Conservation (phyloP, 2,113 vertebrate species). For the Muntiacus reevesi region DNA sequence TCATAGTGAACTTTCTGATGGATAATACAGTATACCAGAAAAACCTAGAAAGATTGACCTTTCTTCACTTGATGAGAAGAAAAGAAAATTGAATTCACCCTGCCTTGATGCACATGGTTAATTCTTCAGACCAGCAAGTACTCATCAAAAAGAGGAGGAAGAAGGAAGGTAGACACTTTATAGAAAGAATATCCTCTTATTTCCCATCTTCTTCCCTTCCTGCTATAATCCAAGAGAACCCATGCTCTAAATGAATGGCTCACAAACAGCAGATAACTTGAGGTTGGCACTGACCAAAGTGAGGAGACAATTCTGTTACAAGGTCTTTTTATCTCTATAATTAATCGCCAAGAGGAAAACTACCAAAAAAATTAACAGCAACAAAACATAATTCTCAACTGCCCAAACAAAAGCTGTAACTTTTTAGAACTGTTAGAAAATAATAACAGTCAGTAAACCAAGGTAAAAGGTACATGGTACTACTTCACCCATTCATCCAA, state of each 20-base stretch:
- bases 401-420: slow-evolving; percentile 3
- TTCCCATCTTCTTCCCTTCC: background rate
- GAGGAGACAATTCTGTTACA: background rate
- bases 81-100: background rate
- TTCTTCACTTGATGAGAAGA: background rate
- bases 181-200: background rate
- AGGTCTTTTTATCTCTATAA: background rate
- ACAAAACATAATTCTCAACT: background rate
- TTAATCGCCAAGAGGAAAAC: slow-evolving; percentile 28
- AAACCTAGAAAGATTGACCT: background rate
- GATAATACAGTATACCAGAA: background rate
- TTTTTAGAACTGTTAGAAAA: slow-evolving; percentile 14
- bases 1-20: slow-evolving; percentile 24
- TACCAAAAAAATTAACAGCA: background rate
- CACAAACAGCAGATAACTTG: background rate
- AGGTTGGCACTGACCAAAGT: background rate
- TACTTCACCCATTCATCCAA: background rate
- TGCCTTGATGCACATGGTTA: background rate
- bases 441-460: background rate
- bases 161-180: background rate
- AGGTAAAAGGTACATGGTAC: background rate
- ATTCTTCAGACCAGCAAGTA: slow-evolving; percentile 30
- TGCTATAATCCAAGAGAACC: background rate
- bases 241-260: background rate
- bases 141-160: background rate